phyloP scores from a whole-genome alignment of 2,113 vertebrate genomes.

The Caranx ignobilis region DNA sequence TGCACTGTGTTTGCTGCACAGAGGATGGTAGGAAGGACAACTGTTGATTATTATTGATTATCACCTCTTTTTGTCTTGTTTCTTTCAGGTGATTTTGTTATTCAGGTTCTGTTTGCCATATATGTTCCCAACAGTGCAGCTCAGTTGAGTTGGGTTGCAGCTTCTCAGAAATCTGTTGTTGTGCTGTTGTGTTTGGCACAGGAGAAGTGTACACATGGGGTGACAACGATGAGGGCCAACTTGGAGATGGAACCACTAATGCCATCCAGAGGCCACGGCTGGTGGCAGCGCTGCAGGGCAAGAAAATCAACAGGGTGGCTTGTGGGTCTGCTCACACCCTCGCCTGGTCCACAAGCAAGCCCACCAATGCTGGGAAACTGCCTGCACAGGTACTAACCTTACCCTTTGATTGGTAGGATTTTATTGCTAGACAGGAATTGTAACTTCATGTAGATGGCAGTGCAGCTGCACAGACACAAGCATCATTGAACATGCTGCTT shows the following conservation, averaged over 20 bases:
- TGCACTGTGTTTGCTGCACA: slow-evolving; percentile 99
- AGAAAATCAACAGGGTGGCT: slow-evolving; percentile 98
- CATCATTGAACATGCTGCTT: not conserved
- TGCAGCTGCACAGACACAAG: slow-evolving; percentile 21
- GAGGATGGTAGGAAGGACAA: slow-evolving; percentile 90
- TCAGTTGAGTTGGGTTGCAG: not conserved
- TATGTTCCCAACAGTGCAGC: not conserved
- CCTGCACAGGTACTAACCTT: slow-evolving; percentile 89
- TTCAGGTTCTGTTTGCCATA: not conserved
- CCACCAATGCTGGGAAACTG: slow-evolving; percentile 96
- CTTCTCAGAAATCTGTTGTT: slow-evolving; percentile 1
- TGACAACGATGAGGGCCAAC: slow-evolving; percentile 98
- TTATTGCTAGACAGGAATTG: not conserved
- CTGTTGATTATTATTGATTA: not conserved
- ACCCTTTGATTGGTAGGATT: not conserved
- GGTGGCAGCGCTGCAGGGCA: slow-evolving; percentile 96
- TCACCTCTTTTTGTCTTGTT: not conserved
- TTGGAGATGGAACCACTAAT: slow-evolving; percentile 98
- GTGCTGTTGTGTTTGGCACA: slow-evolving; percentile 70
- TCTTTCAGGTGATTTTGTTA: not conserved
- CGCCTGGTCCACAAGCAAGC: slow-evolving; percentile 98
- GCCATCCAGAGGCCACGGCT: slow-evolving; percentile 97
- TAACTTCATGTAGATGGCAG: slow-evolving; percentile 66
- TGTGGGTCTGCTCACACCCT: slow-evolving; percentile 98
- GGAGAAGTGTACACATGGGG: slow-evolving; percentile 99